These are phyloP conservation scores for Coendou prehensilis DNA, from an alignment of 2,797 vertebrate genomes.

Conservation along the genomic window DNA sequence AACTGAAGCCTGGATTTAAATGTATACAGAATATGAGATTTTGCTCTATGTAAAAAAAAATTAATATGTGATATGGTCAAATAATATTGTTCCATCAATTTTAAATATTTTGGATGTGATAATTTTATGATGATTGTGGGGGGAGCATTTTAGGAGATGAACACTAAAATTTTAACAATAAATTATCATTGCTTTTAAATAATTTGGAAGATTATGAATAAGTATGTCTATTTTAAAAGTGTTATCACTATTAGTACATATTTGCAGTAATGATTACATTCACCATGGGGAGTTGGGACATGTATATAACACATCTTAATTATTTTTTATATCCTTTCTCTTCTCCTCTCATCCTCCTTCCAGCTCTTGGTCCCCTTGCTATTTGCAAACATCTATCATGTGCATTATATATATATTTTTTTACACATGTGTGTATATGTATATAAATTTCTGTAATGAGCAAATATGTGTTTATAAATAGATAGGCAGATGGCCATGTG, in stretches of 20 bases:
- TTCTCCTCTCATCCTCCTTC: not conserved
- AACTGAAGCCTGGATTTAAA: too few relatives aligned
- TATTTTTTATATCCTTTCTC: not conserved
- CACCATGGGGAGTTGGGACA: not conserved
- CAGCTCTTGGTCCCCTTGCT: not conserved
- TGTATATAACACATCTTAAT: not conserved
- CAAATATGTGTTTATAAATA: not conserved
- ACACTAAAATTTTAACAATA: not conserved
- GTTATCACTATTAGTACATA: not conserved
- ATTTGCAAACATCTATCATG: not conserved
- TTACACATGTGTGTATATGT: not conserved
- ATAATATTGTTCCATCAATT: too few relatives aligned
- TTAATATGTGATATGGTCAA: rapidly evolving
- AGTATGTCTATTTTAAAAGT: not conserved
- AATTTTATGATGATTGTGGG: rapidly evolving
- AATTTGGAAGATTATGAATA: not conserved
- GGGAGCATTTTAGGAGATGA: not conserved
- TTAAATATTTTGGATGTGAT: not conserved
- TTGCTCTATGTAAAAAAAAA: rapidly evolving
- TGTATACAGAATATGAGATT: rapidly evolving
- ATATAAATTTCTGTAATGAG: not conserved
- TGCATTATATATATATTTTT: not conserved
- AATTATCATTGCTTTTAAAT: not conserved
- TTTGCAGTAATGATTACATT: not conserved
- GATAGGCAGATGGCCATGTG: not conserved